Percentiles rank a stretch among this genome's conserved stretches.
phyloP scores from a whole-genome alignment of 2,113 vertebrate species.

The Lagenorhynchus albirostris region DNA sequence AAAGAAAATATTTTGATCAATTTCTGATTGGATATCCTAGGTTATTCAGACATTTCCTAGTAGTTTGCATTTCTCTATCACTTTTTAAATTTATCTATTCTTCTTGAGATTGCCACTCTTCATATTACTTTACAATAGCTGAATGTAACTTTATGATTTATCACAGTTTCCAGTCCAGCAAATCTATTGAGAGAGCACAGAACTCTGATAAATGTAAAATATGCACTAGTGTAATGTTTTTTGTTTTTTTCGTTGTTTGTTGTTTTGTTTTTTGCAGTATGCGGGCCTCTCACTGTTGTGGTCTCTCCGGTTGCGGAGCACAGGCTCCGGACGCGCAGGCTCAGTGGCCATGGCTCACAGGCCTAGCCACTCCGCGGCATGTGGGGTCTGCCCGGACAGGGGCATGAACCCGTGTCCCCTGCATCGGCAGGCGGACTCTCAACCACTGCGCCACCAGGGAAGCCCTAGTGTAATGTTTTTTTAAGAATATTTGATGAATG shows the following conservation, averaged over 20 bases:
- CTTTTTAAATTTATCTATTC: not conserved
- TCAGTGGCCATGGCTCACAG: too few species aligned
- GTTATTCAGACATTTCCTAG: not conserved
- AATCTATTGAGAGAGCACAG: not conserved
- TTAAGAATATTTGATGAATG: not conserved
- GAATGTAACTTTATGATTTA: not conserved
- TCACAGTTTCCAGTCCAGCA: not conserved
- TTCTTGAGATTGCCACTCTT: not conserved
- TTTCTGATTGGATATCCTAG: not conserved
- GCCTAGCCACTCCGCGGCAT: too few species aligned
- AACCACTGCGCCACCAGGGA: too few species aligned
- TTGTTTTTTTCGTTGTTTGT: too few species aligned
- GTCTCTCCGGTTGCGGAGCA: too few species aligned
- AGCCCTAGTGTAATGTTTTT: not conserved
- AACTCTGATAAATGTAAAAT: not conserved
- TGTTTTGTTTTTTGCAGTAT: too few species aligned
- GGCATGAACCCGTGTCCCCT: too few species aligned
- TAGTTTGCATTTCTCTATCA: not conserved
- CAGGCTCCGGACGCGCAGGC: too few species aligned
- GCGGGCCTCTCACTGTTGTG: too few species aligned
- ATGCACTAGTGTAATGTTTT: not conserved
- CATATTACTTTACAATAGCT: not conserved
- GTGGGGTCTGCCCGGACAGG: too few species aligned
- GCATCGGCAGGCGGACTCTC: too few species aligned
- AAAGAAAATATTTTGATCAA: not conserved